Evolutionary conservation across 2,888 invertebrate genomes (phyloP).

Genomic region (Temnothorax unifasciatus): DNA sequence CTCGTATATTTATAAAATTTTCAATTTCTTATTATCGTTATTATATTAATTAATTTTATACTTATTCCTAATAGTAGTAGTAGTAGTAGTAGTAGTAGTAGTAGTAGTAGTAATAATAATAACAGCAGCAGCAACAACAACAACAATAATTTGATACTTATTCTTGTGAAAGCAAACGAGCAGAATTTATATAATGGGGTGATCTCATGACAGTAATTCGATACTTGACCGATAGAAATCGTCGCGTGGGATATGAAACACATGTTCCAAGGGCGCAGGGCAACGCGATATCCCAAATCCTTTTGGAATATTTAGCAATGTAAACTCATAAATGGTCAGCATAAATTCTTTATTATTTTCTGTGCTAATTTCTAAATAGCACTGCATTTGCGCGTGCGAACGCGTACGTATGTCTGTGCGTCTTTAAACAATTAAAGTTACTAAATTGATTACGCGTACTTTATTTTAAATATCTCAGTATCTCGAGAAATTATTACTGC

Average conservation of each 20-base stretch:
- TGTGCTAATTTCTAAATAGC: neutral
- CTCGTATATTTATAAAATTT: too few species aligned
- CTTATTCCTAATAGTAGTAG: neutral
- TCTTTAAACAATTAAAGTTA: neutral
- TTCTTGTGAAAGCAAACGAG: slow-evolving; percentile 66
- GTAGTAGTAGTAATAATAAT: too few species aligned
- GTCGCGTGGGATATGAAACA: slow-evolving; percentile 77
- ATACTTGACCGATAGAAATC: slow-evolving; percentile 77
- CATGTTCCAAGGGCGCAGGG: slow-evolving; percentile 72
- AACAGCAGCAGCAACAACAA: neutral
- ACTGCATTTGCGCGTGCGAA: neutral
- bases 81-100: too few species aligned
- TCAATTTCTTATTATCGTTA: neutral
- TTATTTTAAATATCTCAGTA: neutral
- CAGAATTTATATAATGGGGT: slow-evolving; percentile 73
- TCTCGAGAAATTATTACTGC: neutral
- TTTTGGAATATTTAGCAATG: slow-evolving; percentile 70
- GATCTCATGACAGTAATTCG: slow-evolving; percentile 79
- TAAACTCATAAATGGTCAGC: neutral
- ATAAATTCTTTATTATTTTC: neutral
- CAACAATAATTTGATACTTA: slow-evolving; percentile 58
- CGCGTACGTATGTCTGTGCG: neutral
- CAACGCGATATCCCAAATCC: slow-evolving; percentile 38
- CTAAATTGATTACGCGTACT: neutral
- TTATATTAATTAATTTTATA: neutral